These are phyloP conservation scores for Anguilla rostrata DNA, from an alignment of 2,113 vertebrate species.

Conservation along the genomic window DNA sequence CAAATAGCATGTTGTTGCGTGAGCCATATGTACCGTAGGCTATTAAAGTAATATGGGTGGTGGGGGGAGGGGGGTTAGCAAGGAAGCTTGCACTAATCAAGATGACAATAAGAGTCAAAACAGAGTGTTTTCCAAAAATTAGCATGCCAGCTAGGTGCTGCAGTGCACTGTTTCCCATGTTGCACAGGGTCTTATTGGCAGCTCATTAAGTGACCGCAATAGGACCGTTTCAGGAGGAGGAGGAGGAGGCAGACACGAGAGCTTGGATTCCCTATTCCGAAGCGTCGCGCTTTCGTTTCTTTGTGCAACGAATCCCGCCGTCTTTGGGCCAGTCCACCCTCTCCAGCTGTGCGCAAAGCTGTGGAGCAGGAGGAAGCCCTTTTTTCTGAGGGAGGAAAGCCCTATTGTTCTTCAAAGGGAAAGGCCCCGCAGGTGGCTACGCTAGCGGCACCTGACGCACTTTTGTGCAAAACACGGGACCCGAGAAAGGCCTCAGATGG, in stretches of 20 bases:
- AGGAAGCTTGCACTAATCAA: background rate
- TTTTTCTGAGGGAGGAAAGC: constrained; percentile 14
- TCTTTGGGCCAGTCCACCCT: background rate
- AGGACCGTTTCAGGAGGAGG: background rate
- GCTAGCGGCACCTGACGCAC: background rate
- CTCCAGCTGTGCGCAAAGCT: background rate
- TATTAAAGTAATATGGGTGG: background rate
- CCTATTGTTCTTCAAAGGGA: constrained; percentile 21
- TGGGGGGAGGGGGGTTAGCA: no score
- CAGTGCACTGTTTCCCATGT: background rate
- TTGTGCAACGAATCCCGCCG: background rate
- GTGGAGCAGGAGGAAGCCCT: background rate
- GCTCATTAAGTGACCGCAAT: background rate
- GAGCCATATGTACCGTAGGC: background rate
- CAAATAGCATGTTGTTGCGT: background rate
- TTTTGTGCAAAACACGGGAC: background rate
- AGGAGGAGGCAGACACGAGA: background rate
- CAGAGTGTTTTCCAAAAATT: background rate
- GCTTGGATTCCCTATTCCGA: background rate
- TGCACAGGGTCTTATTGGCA: background rate
- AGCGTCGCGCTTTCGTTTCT: background rate
- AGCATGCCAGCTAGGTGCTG: background rate
- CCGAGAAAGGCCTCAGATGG: background rate
- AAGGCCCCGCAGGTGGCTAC: constrained; percentile 20
- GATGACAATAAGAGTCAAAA: background rate